Evolutionary conservation across 2,113 vertebrate species (phyloP).

Genomic region (Sebastes schlegelii): DNA sequence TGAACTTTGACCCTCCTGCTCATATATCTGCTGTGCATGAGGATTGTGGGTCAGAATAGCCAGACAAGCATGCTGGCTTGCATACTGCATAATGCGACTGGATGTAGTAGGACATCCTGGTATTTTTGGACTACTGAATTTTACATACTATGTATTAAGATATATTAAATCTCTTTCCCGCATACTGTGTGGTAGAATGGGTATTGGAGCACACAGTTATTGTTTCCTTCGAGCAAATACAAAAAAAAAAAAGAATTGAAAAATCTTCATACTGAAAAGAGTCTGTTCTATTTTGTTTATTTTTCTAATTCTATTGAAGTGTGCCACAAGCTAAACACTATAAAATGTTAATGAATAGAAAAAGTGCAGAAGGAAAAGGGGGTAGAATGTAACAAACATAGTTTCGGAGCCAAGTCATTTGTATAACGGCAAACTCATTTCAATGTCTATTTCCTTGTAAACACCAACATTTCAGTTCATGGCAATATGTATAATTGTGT

Average conservation of each 20-base stretch:
- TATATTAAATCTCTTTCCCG: too few relatives aligned
- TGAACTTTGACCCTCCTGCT: too few relatives aligned
- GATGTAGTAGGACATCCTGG: too few relatives aligned
- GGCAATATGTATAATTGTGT: slow-evolving; percentile 49
- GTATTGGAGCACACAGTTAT: too few relatives aligned
- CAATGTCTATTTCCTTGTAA: slow-evolving; percentile 51
- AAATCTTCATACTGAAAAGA: not conserved
- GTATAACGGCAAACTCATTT: slow-evolving; percentile 31
- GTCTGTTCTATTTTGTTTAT: not conserved
- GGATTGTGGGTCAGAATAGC: too few relatives aligned
- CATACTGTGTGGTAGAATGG: too few relatives aligned
- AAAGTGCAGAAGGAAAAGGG: slow-evolving; percentile 1
- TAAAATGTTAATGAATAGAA: slow-evolving; percentile 21
- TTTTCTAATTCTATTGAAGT: slow-evolving; percentile 8
- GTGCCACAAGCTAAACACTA: slow-evolving; percentile 4
- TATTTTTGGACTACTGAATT: too few relatives aligned
- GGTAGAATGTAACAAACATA: not conserved
- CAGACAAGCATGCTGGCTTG: too few relatives aligned
- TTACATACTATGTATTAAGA: too few relatives aligned
- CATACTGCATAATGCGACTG: too few relatives aligned
- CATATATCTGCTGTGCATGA: too few relatives aligned
- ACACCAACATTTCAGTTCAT: slow-evolving; percentile 44
- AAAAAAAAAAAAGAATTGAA: not conserved
- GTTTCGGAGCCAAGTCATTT: slow-evolving; percentile 7
- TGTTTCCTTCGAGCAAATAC: too few relatives aligned